Evolutionary conservation across 2,888 invertebrate genomes (phyloP), one percentile per base, ranked within the genome.

Genomic region (Augochlorella aurata): DNA sequence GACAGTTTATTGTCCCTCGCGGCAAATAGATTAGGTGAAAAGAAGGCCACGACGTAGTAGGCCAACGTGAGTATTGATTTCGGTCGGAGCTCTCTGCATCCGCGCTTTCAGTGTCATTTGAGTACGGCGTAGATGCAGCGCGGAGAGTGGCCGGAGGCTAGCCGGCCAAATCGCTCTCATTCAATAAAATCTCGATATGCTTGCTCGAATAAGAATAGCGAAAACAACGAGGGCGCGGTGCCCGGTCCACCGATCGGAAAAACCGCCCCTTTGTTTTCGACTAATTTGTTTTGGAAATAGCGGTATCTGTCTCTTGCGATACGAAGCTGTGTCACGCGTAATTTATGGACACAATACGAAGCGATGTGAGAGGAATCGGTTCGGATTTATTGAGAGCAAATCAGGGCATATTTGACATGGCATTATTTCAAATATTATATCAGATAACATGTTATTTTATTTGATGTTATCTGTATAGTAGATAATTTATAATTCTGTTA

Each of bases 41-140:
- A 90, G 90, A 89, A 90, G 89, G 89, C 85, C 87, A 89, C 88
- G 88, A 74, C 90, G 90, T 87, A 88, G 89, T 90, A 89, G 89
- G 88, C 87, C 90, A 90, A 68, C 84, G 78, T 83, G 86, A 29
- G 87, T 89, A 89, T 89, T 90, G 89, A 89, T 89, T 90, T 90
- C 89, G 87, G 87, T 83, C 76, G 78, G 85, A 85, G 87, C 76
- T 87, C 85, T 82, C 89, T 88, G 87, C 83, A 86, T 87, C 86
- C 83, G 77, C 86, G 88, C 86, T 88, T 88, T 86, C 89, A 85
- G 88, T 89, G 88, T 89, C 85, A 87, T 77, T 88, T 83, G 82
- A 82, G 82, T 89, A 83, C 88, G 85, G 61, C 83, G 89, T 86
- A 87, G 83, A 86, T 86, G 69, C 74, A 71, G 61, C 24, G 16